Base-by-base conservation (phyloP, 2,797 vertebrate genomes). In the Euphonia xanthogaster region DNA sequence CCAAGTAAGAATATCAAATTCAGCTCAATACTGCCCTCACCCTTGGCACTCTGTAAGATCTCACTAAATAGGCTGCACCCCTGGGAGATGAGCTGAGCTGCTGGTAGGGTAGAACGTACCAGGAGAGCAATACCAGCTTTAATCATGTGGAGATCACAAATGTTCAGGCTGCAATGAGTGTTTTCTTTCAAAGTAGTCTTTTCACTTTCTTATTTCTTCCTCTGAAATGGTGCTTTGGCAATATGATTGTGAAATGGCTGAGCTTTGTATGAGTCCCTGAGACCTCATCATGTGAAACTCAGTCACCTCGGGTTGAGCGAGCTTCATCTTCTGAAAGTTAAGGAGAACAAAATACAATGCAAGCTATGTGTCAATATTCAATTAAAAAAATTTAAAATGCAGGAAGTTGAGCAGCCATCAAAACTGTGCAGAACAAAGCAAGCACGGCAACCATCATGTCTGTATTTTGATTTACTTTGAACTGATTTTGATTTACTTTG, bases 11-110 rank as follows among this genome's bases (percentile, higher is more conserved):
- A 58, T 74, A 80, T 72, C 65, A 85, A 96, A 76, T 87, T 63
- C 76, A 84, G 54, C 55, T 92, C 76, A 92, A 90, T 45, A 74
- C 55, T 82, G n/a, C 80, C 63, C 63, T 96, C 73, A 60, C 6
- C 7, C 48, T 54, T 63, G 28, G 28, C 19, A 22, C 7, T 63
- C 12, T 72, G 15, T 37, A 55, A 72, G 66, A 66, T 40, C 24
- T 70, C 31, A 21, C 23, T 23, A 80, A 57, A 3, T 9, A 62
- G 25, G 12, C n/a, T 79, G 45, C 7, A 57, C 4, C 27, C 33
- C 22, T 14, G 14, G 13, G 20, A 84, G 33, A 70, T 27, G 39
- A 90, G 48, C 20, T 50, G 45, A 75, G 40, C n/a, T 70, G 28
- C 22, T 84, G 37, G 42, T 23, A 55, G 6, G 16, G 11, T 72